phyloP scores from a whole-genome alignment of 2,888 invertebrate species.

The Rhopalosiphum nymphaeae region DNA sequence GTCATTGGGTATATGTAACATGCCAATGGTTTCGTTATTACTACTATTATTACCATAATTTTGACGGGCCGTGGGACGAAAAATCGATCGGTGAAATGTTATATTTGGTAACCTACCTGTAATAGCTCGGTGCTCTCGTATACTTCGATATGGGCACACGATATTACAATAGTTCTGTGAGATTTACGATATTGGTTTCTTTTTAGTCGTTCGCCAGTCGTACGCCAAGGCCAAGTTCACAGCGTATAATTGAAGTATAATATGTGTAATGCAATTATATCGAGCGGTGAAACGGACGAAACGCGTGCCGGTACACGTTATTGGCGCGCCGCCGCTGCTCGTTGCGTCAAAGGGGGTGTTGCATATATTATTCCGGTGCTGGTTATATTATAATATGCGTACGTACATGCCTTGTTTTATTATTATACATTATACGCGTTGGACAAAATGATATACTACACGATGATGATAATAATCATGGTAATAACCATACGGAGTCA shows the following conservation, averaged over 20 bases:
- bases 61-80: conserved; percentile 25
- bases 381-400: background rate
- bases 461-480: background rate
- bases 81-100: conserved; percentile 13
- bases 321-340: background rate
- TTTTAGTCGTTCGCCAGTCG: background rate
- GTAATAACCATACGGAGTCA: background rate
- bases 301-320: background rate
- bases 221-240: conserved; percentile 37
- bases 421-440: background rate
- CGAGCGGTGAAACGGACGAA: background rate
- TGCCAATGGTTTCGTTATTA: background rate
- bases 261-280: background rate
- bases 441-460: background rate
- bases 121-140: background rate
- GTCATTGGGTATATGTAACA: background rate
- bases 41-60: conserved; percentile 6
- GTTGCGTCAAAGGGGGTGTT: conserved; percentile 9
- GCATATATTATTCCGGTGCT: background rate
- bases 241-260: background rate
- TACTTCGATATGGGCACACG: background rate
- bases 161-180: background rate
- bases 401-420: background rate
- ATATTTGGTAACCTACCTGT: background rate
- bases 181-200: background rate